Conservation (phyloP, 1,140 invertebrate genomes). For the Euglossa dilemma region DNA sequence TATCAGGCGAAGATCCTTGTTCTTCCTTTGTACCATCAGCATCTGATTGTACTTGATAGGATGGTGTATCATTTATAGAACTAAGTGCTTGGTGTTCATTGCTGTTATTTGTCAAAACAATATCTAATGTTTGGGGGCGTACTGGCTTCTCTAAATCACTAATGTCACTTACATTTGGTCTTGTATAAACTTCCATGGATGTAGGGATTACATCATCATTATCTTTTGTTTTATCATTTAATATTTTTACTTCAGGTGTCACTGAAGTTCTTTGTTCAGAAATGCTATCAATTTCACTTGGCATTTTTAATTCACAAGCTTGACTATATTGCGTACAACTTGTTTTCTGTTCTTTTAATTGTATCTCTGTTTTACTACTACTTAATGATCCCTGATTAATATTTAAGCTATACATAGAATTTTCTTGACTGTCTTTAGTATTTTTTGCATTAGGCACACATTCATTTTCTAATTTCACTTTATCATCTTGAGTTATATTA, state of each 20-base stretch:
- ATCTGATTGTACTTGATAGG: conserved; percentile 59
- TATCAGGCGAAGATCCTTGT: conserved; percentile 74
- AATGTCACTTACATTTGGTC: conserved; percentile 53
- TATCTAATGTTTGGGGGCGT: conserved; percentile 78
- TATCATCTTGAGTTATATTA: not conserved
- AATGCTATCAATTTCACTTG: conserved; percentile 2
- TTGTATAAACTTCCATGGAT: conserved; percentile 43
- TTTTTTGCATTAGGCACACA: conserved; percentile 56
- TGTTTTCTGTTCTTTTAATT: conserved; percentile 24
- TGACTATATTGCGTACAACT: conserved; percentile 7
- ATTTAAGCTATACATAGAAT: conserved; percentile 27
- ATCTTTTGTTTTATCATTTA: conserved; percentile 1
- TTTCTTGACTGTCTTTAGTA: conserved; percentile 14
- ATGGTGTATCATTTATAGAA: conserved; percentile 63
- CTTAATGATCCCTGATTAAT: conserved; percentile 14
- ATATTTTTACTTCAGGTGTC: not conserved
- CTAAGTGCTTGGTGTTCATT: conserved; percentile 62
- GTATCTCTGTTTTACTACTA: not conserved
- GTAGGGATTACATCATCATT: conserved; percentile 34
- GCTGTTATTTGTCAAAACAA: conserved; percentile 73
- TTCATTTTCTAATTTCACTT: conserved; percentile 12
- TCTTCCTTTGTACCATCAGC: conserved; percentile 60
- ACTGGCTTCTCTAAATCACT: conserved; percentile 69
- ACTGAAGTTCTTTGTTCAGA: conserved; percentile 18
- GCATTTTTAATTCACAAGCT: conserved; percentile 17